phyloP scores from a whole-genome alignment of 2,888 invertebrate species.

The Dione juno region DNA sequence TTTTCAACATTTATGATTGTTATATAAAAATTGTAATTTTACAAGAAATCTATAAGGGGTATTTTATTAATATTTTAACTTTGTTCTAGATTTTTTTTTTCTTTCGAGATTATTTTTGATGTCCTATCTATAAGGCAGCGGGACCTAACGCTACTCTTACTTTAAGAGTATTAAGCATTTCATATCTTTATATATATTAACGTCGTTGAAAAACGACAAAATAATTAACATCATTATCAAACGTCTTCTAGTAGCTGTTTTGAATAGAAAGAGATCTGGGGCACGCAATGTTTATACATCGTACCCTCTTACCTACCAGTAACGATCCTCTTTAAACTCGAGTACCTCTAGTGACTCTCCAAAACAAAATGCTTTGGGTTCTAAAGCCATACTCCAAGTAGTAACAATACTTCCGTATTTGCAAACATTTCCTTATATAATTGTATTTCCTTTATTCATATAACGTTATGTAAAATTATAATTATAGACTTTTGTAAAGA shows the following conservation, averaged over 20 bases:
- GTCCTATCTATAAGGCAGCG: no score
- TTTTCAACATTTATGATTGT: no score
- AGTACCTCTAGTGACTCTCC: conserved; percentile 25
- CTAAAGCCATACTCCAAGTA: conserved; percentile 5
- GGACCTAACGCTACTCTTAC: no score
- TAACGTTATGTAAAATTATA: background rate
- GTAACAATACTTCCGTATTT: conserved; percentile 20
- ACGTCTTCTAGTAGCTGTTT: conserved; percentile 5
- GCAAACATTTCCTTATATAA: background rate
- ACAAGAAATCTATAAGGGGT: no score
- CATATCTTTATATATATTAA: no score
- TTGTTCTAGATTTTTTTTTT: no score
- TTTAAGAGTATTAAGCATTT: no score
- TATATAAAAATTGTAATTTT: no score
- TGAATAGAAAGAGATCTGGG: conserved; percentile 24
- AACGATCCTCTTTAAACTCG: conserved; percentile 26
- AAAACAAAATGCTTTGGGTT: conserved; percentile 23
- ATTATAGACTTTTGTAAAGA: background rate
- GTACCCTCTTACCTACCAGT: conserved; percentile 26
- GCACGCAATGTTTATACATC: conserved; percentile 23
- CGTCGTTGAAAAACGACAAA: background rate
- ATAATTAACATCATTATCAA: conserved; percentile 10
- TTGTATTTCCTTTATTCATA: background rate
- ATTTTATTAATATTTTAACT: no score
- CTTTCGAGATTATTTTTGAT: no score